Base-by-base conservation (phyloP, 2,888 invertebrate genomes). In the Brachycybe producta region DNA sequence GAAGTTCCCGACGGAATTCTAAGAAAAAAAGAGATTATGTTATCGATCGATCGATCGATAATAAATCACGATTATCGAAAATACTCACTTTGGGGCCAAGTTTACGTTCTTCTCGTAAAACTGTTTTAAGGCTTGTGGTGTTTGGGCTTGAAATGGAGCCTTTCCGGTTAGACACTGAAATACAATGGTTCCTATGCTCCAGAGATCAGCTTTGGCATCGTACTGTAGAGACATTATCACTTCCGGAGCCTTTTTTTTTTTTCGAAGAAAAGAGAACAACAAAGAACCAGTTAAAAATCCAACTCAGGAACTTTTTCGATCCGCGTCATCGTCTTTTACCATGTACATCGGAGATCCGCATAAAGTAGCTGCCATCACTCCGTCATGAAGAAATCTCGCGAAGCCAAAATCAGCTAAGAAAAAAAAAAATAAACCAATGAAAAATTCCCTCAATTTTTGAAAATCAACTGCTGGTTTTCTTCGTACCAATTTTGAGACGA, bases 311-410 rank as follows among this genome's bases (percentile, higher is more conserved):
- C 8, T 17, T 11, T 17, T 38, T 8, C 39, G 15, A n/a, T 38
- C 7, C 19, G 8, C 7, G n/a, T n/a, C n/a, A n/a, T n/a, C 13
- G 27, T 7, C 7, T 5, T 64, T 74, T 71, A 90, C 91, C 97
- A 98, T 98, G 67, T 98, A 98, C 98, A 98, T 98, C 13, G 98
- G 98, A 42, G 97, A 98, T 41, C 98, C 98, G 70, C 98, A 98
- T 36, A 99, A 74, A 28, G 98, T 98, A 55, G 94, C 97, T 49
- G 98, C 98, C 98, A 98, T 99, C 49, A 92, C 94, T 56, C 98
- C 98, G 67, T 97, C 97, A 70, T 90, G 86, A 41, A 99, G 75
- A 70, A 98, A 97, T 66, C 98, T 77, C 48, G 98, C 98, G 73
- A 98, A 98, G 45, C 98, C 98, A 73, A 99, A 98, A 74, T 98